Evolutionary conservation across 2,888 invertebrate genomes (phyloP).

Genomic region (Volucella zonaria): DNA sequence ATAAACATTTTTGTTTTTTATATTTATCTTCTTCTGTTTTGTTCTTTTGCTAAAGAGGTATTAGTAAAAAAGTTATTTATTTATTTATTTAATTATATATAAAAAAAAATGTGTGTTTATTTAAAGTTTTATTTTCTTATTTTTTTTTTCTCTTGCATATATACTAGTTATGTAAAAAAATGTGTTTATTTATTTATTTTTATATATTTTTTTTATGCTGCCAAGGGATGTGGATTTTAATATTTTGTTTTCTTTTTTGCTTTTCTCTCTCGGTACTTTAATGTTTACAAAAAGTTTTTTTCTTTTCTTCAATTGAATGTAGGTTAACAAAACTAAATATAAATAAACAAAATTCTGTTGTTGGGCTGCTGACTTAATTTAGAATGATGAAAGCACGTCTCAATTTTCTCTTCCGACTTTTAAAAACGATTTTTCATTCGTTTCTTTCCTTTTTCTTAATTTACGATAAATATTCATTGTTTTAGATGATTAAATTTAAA

Average conservation of each 20-base stretch:
- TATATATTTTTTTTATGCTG: constrained; percentile 43
- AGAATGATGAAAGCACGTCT: constrained; percentile 54
- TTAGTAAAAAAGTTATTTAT: constrained; percentile 68
- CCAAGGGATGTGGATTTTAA: constrained; percentile 53
- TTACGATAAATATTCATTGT: constrained; percentile 17
- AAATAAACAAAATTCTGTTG: constrained; percentile 3
- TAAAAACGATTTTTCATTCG: constrained; percentile 7
- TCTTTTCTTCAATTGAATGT: not conserved
- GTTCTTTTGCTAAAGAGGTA: constrained; percentile 72
- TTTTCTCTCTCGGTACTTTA: constrained; percentile 2
- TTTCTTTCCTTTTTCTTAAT: constrained; percentile 15
- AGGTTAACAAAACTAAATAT: constrained; percentile 6
- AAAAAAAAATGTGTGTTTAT: constrained; percentile 31
- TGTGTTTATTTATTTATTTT: not conserved
- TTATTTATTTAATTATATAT: constrained; percentile 70
- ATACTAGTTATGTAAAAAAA: constrained; percentile 55
- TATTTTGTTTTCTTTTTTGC: constrained; percentile 6
- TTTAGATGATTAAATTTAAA: constrained; percentile 30
- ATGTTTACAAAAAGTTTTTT: constrained; percentile 8
- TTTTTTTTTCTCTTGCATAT: constrained; percentile 33
- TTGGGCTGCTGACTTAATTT: constrained; percentile 64
- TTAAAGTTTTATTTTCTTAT: constrained; percentile 16
- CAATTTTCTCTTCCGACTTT: constrained; percentile 14
- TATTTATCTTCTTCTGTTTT: constrained; percentile 44
- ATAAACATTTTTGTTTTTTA: constrained; percentile 16